Percentiles rank a stretch among this genome's conserved stretches.
phyloP scores from a whole-genome alignment of 2,113 vertebrate genomes.

The Phaethon lepturus region DNA sequence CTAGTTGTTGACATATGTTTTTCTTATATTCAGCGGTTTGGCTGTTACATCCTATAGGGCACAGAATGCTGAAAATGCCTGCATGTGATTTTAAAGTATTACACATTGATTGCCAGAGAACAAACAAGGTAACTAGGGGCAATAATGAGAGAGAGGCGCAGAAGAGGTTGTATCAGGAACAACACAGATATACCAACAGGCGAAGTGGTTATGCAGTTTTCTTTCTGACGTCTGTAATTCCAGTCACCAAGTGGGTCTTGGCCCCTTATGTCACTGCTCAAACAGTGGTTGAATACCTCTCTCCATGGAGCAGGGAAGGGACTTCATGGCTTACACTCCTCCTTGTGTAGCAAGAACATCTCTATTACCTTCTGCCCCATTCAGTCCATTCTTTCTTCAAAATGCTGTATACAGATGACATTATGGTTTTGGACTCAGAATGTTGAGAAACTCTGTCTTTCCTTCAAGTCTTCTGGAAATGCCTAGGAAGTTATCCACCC shows the following conservation, averaged over 20 bases:
- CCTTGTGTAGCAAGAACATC: not conserved
- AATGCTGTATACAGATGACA: not conserved
- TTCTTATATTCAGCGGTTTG: not conserved
- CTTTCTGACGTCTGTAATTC: not conserved
- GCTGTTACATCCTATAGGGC: not conserved
- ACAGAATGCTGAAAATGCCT: not conserved
- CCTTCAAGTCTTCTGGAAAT: not conserved
- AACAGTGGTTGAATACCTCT: not conserved
- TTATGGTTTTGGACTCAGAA: not conserved
- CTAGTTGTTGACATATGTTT: not conserved
- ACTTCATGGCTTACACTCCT: not conserved
- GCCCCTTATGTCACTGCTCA: not conserved
- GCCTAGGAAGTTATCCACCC: not conserved
- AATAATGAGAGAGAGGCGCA: not conserved
- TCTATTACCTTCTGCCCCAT: not conserved
- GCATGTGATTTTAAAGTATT: not conserved
- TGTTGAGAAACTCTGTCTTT: not conserved
- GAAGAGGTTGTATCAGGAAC: not conserved
- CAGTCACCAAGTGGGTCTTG: not conserved
- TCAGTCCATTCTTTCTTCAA: not conserved
- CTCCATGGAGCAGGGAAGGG: not conserved
- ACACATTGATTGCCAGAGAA: not conserved
- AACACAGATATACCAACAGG: not conserved
- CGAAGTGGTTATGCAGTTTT: not conserved
- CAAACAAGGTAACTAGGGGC: not conserved